phyloP scores from a whole-genome alignment of 2,888 invertebrate species.

The Tetragonisca angustula region DNA sequence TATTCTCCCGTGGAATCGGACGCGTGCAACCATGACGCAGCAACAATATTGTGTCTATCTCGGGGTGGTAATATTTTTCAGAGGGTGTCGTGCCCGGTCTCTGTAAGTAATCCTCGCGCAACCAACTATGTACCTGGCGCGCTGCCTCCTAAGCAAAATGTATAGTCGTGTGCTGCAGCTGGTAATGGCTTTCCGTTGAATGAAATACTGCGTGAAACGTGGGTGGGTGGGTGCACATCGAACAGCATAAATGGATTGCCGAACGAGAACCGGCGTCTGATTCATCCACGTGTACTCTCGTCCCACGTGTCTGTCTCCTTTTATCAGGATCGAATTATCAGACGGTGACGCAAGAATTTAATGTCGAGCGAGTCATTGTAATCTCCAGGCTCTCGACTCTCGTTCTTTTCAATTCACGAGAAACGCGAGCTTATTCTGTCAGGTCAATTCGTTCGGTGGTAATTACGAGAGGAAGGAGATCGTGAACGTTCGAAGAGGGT shows the following conservation, averaged over 20 bases:
- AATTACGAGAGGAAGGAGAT: neutral
- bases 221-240: conserved; percentile 59
- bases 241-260: conserved; percentile 75
- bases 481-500: neutral
- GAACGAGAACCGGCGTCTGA: conserved; percentile 66
- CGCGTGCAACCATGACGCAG: conserved; percentile 2
- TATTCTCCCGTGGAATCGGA: neutral
- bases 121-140: conserved; percentile 3
- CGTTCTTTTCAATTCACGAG: neutral
- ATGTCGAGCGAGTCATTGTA: conserved; percentile 24
- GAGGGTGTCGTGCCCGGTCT: conserved; percentile 16
- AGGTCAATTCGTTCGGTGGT: neutral
- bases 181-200: conserved; percentile 73
- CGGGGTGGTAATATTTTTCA: conserved; percentile 46
- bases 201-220: conserved; percentile 75
- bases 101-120: conserved; percentile 15
- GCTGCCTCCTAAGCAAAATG: conserved; percentile 5
- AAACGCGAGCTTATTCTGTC: conserved; percentile 2
- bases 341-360: neutral
- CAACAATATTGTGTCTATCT: conserved; percentile 40
- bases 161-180: conserved; percentile 21
- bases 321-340: conserved; percentile 26
- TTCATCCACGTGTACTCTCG: conserved; percentile 64
- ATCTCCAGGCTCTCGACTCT: neutral
- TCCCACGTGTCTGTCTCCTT: conserved; percentile 38